Evolutionary conservation across 30 jellyfish, hydroid and myxozoan species (phyloP).

Genomic region (Hydractinia echinata): DNA sequence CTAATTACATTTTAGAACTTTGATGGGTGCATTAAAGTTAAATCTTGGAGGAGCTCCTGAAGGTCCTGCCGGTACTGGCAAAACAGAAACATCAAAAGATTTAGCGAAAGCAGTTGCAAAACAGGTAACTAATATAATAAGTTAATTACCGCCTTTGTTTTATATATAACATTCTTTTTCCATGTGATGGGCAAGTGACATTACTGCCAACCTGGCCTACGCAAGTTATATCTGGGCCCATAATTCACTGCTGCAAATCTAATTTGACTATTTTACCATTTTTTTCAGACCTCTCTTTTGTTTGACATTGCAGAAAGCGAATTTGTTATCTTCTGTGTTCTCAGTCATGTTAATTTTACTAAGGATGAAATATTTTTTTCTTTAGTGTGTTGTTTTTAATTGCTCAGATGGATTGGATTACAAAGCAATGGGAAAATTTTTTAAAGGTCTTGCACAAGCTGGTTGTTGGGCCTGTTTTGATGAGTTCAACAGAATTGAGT

Average conservation of each 20-base stretch:
- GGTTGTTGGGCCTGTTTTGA: conserved; percentile 98
- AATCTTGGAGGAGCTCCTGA: conserved; percentile 99
- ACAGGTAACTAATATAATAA: conserved; percentile 41
- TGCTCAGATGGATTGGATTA: conserved; percentile 91
- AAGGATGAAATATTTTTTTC: neutral
- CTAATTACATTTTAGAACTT: conserved; percentile 51
- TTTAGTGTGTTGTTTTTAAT: conserved; percentile 86
- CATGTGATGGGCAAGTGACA: too few relatives aligned
- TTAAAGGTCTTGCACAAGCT: conserved; percentile 95
- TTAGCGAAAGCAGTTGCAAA: conserved; percentile 95
- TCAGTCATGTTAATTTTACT: neutral
- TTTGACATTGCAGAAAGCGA: too few relatives aligned
- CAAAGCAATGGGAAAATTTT: conserved; percentile 95
- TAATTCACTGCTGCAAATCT: too few relatives aligned
- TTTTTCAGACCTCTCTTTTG: too few relatives aligned
- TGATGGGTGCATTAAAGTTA: conserved; percentile 87
- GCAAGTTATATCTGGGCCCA: too few relatives aligned
- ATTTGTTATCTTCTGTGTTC: too few relatives aligned
- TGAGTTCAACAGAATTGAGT: conserved; percentile 83
- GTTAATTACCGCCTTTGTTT: too few relatives aligned
- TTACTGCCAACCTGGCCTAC: too few relatives aligned
- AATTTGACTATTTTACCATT: too few relatives aligned
- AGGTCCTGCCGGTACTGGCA: conserved; percentile 98
- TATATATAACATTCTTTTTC: too few relatives aligned
- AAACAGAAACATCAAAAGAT: conserved; percentile 88